Conservation (phyloP, 2,888 invertebrate species). For the Malthinus flaveolus region DNA sequence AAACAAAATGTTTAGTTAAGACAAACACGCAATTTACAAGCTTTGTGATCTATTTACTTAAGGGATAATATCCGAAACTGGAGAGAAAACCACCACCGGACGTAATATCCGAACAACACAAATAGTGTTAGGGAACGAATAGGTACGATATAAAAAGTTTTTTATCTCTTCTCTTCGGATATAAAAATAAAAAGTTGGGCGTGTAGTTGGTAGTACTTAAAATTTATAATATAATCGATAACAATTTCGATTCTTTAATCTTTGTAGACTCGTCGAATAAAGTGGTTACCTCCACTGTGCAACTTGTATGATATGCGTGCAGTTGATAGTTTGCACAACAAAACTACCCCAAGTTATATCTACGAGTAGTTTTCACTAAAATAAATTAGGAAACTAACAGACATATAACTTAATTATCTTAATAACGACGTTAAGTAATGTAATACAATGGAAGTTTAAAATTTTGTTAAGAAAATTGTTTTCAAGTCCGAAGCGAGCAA, state of each 20-base stretch:
- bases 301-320: too few relatives aligned
- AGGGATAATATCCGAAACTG: constrained; percentile 37
- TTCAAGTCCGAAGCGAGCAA: not conserved
- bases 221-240: too few relatives aligned
- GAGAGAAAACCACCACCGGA: constrained; percentile 31
- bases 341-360: not conserved
- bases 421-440: constrained; percentile 3
- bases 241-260: too few relatives aligned
- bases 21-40: constrained; percentile 5
- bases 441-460: constrained; percentile 1
- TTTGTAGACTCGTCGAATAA: too few relatives aligned
- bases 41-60: constrained; percentile 25
- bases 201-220: too few relatives aligned
- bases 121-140: constrained; percentile 22
- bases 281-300: too few relatives aligned
- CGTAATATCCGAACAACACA: constrained; percentile 34
- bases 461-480: constrained; percentile 2
- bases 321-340: not conserved
- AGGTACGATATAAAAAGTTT: not conserved
- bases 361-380: not conserved
- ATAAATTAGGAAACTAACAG: constrained; percentile 6
- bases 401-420: constrained; percentile 3
- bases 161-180: too few relatives aligned
- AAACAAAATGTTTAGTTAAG: constrained; percentile 8
- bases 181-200: too few relatives aligned